Evolutionary conservation across 2,113 vertebrate genomes (phyloP).

Genomic region (Rhinoptilus africanus): DNA sequence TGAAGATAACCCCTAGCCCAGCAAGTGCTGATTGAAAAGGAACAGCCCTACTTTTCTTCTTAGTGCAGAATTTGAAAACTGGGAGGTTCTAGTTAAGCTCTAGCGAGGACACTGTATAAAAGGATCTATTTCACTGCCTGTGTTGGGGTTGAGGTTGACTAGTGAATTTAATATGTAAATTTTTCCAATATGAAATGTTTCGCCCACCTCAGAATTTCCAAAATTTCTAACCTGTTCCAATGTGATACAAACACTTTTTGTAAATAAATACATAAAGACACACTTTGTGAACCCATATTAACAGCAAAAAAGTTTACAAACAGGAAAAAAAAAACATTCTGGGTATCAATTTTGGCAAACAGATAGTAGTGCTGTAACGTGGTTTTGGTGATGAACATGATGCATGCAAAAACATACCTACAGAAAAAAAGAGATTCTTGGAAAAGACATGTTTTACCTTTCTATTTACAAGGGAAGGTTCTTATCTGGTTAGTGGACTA

Average conservation of each 20-base stretch:
- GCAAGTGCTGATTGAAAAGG: not conserved
- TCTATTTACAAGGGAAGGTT: not conserved
- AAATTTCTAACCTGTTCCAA: not conserved
- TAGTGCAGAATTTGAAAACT: not conserved
- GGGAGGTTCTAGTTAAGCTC: not conserved
- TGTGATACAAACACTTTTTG: not conserved
- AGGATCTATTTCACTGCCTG: not conserved
- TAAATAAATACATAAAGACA: not conserved
- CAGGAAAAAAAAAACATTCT: not conserved
- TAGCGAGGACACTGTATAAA: not conserved
- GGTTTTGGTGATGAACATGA: not conserved
- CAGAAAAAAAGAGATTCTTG: not conserved
- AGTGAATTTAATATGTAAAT: fast-evolving
- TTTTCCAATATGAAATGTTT: not conserved
- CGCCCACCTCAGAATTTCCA: not conserved
- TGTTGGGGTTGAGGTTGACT: not conserved
- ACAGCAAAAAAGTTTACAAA: not conserved
- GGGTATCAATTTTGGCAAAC: not conserved
- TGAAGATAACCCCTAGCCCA: not conserved
- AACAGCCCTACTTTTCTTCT: not conserved
- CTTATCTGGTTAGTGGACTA: not conserved
- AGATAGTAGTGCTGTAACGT: not conserved
- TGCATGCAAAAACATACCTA: not conserved
- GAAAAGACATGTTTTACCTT: not conserved
- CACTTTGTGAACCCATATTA: not conserved